phyloP scores from a whole-genome alignment of 2,888 invertebrate species.

The Archaeoteleia sp. region DNA sequence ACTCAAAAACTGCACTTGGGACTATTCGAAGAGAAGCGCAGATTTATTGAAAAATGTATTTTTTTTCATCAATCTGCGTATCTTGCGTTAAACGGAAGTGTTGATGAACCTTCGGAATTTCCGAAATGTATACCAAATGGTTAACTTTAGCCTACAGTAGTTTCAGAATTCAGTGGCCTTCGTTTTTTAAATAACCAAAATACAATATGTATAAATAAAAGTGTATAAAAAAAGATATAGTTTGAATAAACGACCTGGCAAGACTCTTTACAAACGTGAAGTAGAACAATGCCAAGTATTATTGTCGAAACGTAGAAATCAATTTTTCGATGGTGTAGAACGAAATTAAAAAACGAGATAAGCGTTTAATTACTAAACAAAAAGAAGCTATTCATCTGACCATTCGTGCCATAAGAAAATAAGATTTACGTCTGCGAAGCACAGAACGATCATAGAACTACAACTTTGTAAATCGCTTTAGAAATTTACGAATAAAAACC shows the following conservation, averaged over 20 bases:
- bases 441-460: conserved; percentile 12
- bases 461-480: conserved; percentile 16
- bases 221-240: conserved; percentile 50
- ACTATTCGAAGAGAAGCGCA: too few species aligned
- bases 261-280: conserved; percentile 34
- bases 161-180: conserved; percentile 65
- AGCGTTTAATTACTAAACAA: conserved; percentile 51
- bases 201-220: conserved; percentile 48
- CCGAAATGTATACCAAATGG: conserved; percentile 38
- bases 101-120: conserved; percentile 16
- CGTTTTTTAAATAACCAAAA: conserved; percentile 55
- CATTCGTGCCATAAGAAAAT: conserved; percentile 66
- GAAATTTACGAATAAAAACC: background rate
- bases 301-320: conserved; percentile 34
- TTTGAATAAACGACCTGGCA: conserved; percentile 51
- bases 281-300: conserved; percentile 27
- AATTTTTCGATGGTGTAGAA: conserved; percentile 43
- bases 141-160: conserved; percentile 57
- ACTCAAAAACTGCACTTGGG: too few species aligned
- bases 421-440: conserved; percentile 21
- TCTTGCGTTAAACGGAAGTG: conserved; percentile 1
- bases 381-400: conserved; percentile 61
- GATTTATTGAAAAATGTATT: too few species aligned
- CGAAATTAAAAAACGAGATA: conserved; percentile 46
- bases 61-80: too few species aligned